Conservation (phyloP, 2,113 vertebrate species). For the Phylloscopus trochilus region DNA sequence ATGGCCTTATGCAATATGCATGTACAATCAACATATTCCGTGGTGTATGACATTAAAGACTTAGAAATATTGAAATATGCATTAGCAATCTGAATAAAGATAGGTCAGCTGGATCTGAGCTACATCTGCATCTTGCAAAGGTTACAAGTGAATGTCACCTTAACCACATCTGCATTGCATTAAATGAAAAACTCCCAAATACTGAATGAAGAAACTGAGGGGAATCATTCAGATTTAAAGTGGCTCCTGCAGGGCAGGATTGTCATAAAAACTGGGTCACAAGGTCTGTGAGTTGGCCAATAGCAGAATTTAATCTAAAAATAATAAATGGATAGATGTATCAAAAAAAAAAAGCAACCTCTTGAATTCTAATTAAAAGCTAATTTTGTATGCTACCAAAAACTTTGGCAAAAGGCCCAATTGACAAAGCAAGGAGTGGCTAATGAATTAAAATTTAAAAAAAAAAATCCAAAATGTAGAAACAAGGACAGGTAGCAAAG, state of each 20-base stretch:
- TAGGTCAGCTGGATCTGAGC: background rate
- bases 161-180: background rate
- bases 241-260: background rate
- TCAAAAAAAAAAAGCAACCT: background rate
- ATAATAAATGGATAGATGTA: background rate
- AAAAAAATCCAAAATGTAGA: background rate
- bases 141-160: background rate
- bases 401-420: background rate
- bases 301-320: background rate
- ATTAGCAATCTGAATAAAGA: background rate
- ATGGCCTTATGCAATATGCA: background rate
- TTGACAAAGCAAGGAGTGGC: background rate
- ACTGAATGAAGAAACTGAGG: background rate
- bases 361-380: background rate
- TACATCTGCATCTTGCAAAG: background rate
- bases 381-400: background rate
- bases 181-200: background rate
- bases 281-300: background rate
- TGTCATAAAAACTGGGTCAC: background rate
- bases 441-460: background rate
- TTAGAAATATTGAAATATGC: background rate
- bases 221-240: background rate
- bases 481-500: background rate
- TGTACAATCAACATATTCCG: background rate
- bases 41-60: background rate